Base-by-base conservation (phyloP, 2,797 vertebrate genomes). In the Gadopsis bispinosus region DNA sequence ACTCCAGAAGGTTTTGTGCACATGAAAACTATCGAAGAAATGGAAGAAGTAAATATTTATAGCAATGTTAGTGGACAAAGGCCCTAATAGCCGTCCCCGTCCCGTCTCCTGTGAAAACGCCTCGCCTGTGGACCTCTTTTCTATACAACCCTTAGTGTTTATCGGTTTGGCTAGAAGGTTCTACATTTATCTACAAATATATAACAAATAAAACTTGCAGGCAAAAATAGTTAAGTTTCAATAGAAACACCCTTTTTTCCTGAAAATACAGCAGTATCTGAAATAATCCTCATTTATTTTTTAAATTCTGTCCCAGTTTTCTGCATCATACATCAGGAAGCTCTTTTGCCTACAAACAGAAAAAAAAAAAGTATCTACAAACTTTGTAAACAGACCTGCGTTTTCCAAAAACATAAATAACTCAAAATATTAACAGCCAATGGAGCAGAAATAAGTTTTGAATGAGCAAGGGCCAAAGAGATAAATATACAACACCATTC, bases 361-460 rank as follows among this genome's bases (percentile, higher is more conserved):
- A 97, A 97, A 97, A 26, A 26, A 26, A 26, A 97, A 98, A 98
- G 97, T 99, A 99, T 99, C 98, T 99, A 99, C 97, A 99, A 99
- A 98, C 97, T 97, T 98, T 99, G 98, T 99, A 99, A 99, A 99
- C 98, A 99, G 98, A 99, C 97, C 97, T 97, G 97, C 96, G 97
- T 99, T 97, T 97, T 97, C 96, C 74, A 91, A 94, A 93, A 94
- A 94, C 97, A 99, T 99, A 99, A 99, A 99, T 99, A 98, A 98
- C 97, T 97, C 96, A 97, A 97, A 97, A 98, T 99, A 99, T 98
- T 97, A 98, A 98, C 97, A 99, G 97, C 97, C 96, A 95, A 97
- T 96, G 96, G 90, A 95, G 96, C 96, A 97, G 96, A 98, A 97
- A 96, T 95, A 96, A 95, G 94, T 96, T 95, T 95, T 96, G 95